Evolutionary conservation across 2,888 invertebrate genomes (phyloP), one percentile per base, ranked within the genome.

Genomic region (Eupsilia transversa): DNA sequence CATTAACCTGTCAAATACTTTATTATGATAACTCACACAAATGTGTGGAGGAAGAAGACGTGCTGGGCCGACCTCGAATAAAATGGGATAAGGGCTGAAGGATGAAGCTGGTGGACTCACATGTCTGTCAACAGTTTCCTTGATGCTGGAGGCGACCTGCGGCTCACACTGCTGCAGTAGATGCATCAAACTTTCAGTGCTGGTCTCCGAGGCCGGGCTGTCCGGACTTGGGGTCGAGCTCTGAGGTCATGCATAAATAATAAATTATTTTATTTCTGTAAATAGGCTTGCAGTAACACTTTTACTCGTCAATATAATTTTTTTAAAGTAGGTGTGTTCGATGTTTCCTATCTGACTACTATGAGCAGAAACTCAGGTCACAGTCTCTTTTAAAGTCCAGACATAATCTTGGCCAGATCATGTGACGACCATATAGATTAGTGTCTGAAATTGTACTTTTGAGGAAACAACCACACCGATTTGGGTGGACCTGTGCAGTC

Each of bases 91-190:
- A 52, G 20, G 35, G 14, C 14, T 7, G 5, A 43, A 35, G 1
- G 33, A 17, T 2, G 41, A 12, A 38, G 38, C 27, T 49, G n/a
- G 30, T 59, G 9, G n/a, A 71, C 97, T 97, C 92, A 98, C 98
- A 93, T 98, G 98, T 94, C 97, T 97, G 86, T 97, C 97, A 46
- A 98, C 97, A 52, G 98, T 97, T 71, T 98, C 97, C 89, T 97
- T 97, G 87, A 98, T 97, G 80, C 95, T 97, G 84, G 97, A 96
- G 2, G 97, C 97, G 5, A 97, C 97, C 89, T 97, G 97, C 38
- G 97, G 97, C 87, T 97, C 97, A 87, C 97, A 96, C 77, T 97
- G 97, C 89, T 97, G 97, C 83, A 98, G 96, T 20, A 97, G 96
- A 82, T 97, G 97, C 92, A 97, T 94, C 83, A 98, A 94, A 83